These are phyloP conservation scores for Drosophila nigromelanica DNA, from an alignment of 1,140 invertebrate genomes.

Conservation along the genomic window DNA sequence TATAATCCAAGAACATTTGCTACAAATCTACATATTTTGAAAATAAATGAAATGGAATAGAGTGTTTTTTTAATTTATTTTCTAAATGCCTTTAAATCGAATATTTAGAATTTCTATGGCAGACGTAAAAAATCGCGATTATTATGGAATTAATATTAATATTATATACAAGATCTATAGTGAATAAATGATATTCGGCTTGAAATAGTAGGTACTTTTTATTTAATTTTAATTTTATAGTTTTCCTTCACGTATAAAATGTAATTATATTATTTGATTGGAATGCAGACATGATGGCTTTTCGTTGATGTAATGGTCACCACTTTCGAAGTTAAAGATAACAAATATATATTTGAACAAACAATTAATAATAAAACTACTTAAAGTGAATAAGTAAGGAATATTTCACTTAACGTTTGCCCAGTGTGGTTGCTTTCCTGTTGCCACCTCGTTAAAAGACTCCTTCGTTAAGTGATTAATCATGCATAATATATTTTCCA, in stretches of 20 bases:
- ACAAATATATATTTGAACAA: background rate
- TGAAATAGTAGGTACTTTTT: too few species aligned
- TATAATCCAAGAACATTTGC: background rate
- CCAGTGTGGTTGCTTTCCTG: conserved; percentile 10
- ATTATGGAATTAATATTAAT: too few species aligned
- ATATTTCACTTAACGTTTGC: conserved; percentile 6
- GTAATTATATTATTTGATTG: background rate
- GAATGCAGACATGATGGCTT: conserved; percentile 1
- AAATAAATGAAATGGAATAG: too few species aligned
- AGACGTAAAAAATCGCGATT: too few species aligned
- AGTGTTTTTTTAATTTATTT: too few species aligned
- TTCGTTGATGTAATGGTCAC: background rate
- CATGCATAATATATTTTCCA: conserved; percentile 69
- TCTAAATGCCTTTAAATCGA: too few species aligned
- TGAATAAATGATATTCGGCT: too few species aligned
- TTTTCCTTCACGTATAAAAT: too few species aligned
- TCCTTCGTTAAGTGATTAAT: conserved; percentile 71
- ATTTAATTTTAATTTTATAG: too few species aligned
- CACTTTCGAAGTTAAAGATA: background rate
- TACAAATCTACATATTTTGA: too few species aligned
- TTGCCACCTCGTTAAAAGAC: conserved; percentile 8
- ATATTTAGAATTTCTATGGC: too few species aligned
- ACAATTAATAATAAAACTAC: background rate
- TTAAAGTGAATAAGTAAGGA: conserved; percentile 1
- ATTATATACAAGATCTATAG: too few species aligned